A percentile compares a stretch with the other conserved stretches of the same genome.
phyloP scores from a whole-genome alignment of 2,113 vertebrate genomes.

The Burhinus bistriatus region DNA sequence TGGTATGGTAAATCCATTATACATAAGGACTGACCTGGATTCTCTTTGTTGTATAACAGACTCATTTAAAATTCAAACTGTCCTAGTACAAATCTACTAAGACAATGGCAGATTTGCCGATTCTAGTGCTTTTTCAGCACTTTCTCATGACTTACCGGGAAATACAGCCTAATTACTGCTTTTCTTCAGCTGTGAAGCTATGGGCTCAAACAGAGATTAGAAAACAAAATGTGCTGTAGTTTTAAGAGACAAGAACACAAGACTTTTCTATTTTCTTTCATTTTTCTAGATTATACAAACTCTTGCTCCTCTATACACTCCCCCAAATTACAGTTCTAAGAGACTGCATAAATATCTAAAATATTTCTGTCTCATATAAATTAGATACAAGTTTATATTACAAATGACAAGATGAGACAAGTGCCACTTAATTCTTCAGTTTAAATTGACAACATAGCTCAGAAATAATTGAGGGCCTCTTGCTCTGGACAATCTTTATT shows the following conservation, averaged over 20 bases:
- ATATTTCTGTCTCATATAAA: background rate
- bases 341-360: background rate
- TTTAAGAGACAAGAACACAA: background rate
- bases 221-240: background rate
- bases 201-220: background rate
- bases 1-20: background rate
- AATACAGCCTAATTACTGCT: background rate
- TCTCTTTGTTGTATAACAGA: background rate
- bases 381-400: background rate
- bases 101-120: background rate
- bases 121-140: conserved; percentile 18
- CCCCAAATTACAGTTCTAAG: background rate
- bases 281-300: background rate
- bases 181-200: background rate
- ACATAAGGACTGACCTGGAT: conserved; percentile 36
- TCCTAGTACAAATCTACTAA: background rate
- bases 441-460: background rate
- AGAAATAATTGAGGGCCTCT: background rate
- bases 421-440: background rate
- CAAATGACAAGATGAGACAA: background rate
- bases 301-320: background rate
- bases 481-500: background rate
- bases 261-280: background rate
- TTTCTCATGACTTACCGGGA: background rate
- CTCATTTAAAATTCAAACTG: conserved; percentile 11